Evolutionary conservation across 2,797 vertebrate genomes (phyloP).

Genomic region (Ibycter americanus): DNA sequence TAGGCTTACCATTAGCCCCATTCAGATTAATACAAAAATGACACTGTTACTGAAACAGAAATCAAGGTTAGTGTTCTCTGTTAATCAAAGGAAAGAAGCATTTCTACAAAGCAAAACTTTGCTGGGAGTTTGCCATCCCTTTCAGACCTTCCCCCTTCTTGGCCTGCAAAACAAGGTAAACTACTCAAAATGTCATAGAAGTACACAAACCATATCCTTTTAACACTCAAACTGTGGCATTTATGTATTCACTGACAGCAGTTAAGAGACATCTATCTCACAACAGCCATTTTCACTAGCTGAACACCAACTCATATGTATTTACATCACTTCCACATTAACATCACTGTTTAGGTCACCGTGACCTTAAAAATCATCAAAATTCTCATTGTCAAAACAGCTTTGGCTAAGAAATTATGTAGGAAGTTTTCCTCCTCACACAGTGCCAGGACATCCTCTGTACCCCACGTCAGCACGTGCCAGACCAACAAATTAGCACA

Average conservation of each 20-base stretch:
- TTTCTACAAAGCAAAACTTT: background rate
- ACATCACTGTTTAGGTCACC: background rate
- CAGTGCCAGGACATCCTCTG: background rate
- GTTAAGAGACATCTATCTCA: background rate
- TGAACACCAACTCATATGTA: background rate
- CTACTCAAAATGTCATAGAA: background rate
- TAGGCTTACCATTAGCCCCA: background rate
- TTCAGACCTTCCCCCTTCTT: background rate
- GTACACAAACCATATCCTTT: background rate
- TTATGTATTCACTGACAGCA: background rate
- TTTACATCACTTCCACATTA: background rate
- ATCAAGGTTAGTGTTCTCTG: background rate
- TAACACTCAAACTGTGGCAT: background rate
- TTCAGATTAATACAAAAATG: background rate
- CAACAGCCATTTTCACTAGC: background rate
- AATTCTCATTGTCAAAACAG: background rate
- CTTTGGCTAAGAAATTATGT: background rate
- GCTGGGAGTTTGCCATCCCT: background rate
- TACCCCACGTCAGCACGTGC: background rate
- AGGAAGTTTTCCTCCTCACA: background rate
- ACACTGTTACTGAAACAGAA: background rate
- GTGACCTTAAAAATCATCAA: background rate
- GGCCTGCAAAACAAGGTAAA: background rate
- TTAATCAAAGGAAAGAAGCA: background rate
- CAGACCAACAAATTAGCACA: constrained; percentile 19